Percentiles rank a stretch among this genome's conserved stretches.
Evolutionary conservation across 2,113 vertebrate species (phyloP).

Genomic region (Tenrec ecaudatus): DNA sequence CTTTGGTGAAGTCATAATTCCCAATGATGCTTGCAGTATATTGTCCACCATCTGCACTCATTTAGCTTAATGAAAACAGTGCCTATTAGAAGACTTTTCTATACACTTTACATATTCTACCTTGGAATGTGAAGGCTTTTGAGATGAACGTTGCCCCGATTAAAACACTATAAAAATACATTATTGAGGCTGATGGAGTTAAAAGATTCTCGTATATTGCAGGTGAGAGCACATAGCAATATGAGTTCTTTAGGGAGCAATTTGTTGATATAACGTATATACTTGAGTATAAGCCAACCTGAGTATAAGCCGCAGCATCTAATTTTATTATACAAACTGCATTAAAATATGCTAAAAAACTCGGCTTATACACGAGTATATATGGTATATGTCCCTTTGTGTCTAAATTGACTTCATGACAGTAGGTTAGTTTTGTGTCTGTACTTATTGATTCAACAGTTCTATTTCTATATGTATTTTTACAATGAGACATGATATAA

Average conservation of each 20-base stretch:
- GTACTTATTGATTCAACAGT: neutral
- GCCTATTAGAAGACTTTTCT: neutral
- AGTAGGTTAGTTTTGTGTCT: neutral
- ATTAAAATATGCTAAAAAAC: too few relatives aligned
- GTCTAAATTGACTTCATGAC: too few relatives aligned
- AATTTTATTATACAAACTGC: too few relatives aligned
- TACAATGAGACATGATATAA: neutral
- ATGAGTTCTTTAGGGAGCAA: neutral
- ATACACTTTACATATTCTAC: neutral
- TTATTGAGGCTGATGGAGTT: neutral
- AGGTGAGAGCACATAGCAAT: neutral
- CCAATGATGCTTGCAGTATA: neutral
- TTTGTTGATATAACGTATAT: neutral
- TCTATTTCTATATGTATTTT: neutral
- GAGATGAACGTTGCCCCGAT: neutral
- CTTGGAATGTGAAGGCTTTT: conserved; percentile 7
- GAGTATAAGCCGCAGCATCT: too few relatives aligned
- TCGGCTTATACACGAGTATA: too few relatives aligned
- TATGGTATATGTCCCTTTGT: too few relatives aligned
- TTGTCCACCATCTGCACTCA: neutral
- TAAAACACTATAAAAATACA: neutral
- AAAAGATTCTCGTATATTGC: neutral
- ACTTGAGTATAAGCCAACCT: too few relatives aligned
- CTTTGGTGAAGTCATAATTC: conserved; percentile 46
- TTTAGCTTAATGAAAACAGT: neutral